A percentile compares a stretch with the other conserved stretches of the same genome.
Conservation (phyloP, 2,888 invertebrate species). For the Diabrotica balteata region DNA sequence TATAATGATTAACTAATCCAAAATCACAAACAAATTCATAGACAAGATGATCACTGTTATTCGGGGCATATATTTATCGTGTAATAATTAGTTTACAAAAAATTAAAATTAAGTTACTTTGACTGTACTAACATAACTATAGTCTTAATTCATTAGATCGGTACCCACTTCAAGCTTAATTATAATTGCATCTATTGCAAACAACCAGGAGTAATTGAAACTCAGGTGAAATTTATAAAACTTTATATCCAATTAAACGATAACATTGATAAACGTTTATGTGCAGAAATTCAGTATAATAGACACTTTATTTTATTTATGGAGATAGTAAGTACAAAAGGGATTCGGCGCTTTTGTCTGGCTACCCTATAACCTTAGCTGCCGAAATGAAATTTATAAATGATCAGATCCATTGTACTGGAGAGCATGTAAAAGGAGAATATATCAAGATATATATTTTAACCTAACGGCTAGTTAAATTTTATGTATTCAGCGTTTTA, state of each 20-base stretch:
- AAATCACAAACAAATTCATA: too few relatives aligned
- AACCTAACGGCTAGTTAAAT: background rate
- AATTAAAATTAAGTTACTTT: too few relatives aligned
- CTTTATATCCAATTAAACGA: constrained; percentile 32
- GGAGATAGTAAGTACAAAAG: constrained; percentile 34
- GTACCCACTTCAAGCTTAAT: background rate
- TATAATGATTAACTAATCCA: too few relatives aligned
- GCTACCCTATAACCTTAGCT: constrained; percentile 23
- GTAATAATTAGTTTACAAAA: too few relatives aligned
- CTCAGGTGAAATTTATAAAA: constrained; percentile 20
- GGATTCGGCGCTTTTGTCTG: constrained; percentile 36
- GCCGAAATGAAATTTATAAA: constrained; percentile 26
- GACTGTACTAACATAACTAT: too few relatives aligned
- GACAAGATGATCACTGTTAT: too few relatives aligned
- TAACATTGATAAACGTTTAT: constrained; percentile 32
- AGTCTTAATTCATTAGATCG: too few relatives aligned
- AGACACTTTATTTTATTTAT: constrained; percentile 39
- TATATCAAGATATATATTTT: constrained; percentile 11
- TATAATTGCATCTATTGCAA: background rate
- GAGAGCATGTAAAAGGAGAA: constrained; percentile 6
- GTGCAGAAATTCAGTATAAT: constrained; percentile 34
- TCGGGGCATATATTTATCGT: too few relatives aligned
- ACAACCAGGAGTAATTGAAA: constrained; percentile 16
- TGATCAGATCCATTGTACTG: constrained; percentile 12
- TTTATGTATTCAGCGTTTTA: too few relatives aligned